Base-by-base conservation (phyloP, 2,797 vertebrate species). In the Gambelia wislizenii region DNA sequence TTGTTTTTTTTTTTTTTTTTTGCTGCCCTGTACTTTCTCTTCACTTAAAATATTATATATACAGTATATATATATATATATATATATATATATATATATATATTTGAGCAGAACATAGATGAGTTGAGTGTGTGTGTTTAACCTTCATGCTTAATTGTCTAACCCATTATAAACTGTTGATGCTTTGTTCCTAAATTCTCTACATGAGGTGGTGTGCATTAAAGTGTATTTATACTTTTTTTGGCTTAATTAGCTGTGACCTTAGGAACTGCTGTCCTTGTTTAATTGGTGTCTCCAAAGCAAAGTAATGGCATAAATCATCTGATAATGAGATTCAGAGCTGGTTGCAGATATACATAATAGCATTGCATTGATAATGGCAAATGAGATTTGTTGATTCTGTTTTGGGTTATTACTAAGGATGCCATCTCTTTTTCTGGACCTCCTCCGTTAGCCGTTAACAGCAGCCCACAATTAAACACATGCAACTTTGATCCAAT, bases 231-330 rank as follows among this genome's bases (percentile, higher is more conserved):
- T 95, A 91, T 94, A 94, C 89, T 96, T 89, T 94, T n/a, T 94
- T 96, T 96, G 95, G 97, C 97, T 98, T 98, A 98, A 98, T 98
- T 98, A 98, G 97, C 95, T 96, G 87, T 97, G 97, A 98, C 98
- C 97, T 98, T 97, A 98, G 96, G 96, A 98, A 98, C 96, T 97
- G 97, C 97, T 98, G 97, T 97, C 97, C 97, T 97, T 97, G 96
- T 98, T 98, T 98, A 98, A 98, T 98, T 98, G 97, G 97, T 97
- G 97, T 95, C 96, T 97, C 95, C 94, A 96, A 97, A 97, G 96
- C 96, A 93, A 95, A 96, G 95, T 97, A 98, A 97, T 98, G 98
- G 97, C 97, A 96, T 98, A 98, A 98, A 98, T 98, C 97, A 97
- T 91, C 96, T 97, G 95, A 97, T 98, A 98, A 98, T 98, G 97